phyloP scores from a whole-genome alignment of 2,888 invertebrate species.

The Orthosia gothica region DNA sequence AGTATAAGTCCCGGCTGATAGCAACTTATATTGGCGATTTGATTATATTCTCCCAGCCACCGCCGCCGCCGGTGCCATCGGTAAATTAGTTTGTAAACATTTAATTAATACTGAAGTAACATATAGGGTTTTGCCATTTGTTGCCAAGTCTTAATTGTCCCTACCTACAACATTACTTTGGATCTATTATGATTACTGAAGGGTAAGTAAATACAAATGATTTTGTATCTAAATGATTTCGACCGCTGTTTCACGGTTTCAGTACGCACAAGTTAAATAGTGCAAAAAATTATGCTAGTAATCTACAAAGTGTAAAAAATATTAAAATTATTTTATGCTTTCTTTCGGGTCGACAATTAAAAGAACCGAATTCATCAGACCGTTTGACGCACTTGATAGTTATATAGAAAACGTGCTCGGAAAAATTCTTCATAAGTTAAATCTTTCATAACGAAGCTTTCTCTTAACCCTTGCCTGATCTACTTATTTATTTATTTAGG shows the following conservation, averaged over 20 bases:
- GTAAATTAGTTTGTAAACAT: conserved; percentile 53
- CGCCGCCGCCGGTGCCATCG: conserved; percentile 5
- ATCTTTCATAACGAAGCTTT: background rate
- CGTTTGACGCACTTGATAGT: background rate
- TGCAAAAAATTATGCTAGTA: too few species aligned
- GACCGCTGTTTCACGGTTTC: too few species aligned
- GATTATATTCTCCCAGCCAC: conserved; percentile 3
- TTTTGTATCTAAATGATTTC: too few species aligned
- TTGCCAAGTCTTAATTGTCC: conserved; percentile 1
- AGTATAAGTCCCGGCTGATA: conserved; percentile 7
- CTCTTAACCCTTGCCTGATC: background rate
- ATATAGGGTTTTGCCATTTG: conserved; percentile 4
- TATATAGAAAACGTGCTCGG: background rate
- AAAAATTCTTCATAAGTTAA: background rate
- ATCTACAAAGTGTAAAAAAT: too few species aligned
- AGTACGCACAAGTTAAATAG: too few species aligned
- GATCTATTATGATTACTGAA: background rate
- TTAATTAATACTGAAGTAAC: conserved; percentile 43
- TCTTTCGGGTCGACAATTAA: background rate
- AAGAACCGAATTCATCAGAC: background rate
- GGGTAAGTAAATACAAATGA: background rate
- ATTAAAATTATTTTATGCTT: background rate
- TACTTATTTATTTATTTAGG: too few species aligned
- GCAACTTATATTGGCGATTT: conserved; percentile 27
- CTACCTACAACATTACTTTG: background rate